Evolutionary conservation across 2,888 invertebrate genomes (phyloP).

Genomic region (Anodontia alba): DNA sequence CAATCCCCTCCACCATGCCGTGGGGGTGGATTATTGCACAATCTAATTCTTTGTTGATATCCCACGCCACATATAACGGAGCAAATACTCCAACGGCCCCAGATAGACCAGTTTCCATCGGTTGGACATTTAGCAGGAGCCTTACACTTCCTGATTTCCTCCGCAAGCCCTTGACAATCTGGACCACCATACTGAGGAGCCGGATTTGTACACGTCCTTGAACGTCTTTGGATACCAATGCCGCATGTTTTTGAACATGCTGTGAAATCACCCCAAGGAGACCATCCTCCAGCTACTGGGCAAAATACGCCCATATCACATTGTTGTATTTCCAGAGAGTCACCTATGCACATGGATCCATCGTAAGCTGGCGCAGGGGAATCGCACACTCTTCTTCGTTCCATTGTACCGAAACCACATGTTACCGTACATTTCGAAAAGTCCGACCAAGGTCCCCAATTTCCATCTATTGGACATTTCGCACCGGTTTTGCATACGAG

Average conservation of each 20-base stretch:
- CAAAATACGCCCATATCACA: slow-evolving; percentile 41
- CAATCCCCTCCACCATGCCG: slow-evolving; percentile 46
- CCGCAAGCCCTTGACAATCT: slow-evolving; percentile 36
- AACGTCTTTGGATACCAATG: slow-evolving; percentile 27
- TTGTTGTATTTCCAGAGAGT: slow-evolving; percentile 26
- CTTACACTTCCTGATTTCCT: slow-evolving; percentile 41
- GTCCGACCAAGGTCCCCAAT: slow-evolving; percentile 52
- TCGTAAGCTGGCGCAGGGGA: slow-evolving; percentile 51
- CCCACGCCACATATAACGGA: slow-evolving; percentile 48
- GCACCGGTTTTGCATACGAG: slow-evolving; percentile 41
- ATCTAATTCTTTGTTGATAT: slow-evolving; percentile 14
- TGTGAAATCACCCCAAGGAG: slow-evolving; percentile 37
- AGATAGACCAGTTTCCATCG: slow-evolving; percentile 46
- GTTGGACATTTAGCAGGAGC: slow-evolving; percentile 43
- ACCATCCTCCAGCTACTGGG: slow-evolving; percentile 56
- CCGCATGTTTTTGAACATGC: slow-evolving; percentile 51
- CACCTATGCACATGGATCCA: slow-evolving; percentile 46
- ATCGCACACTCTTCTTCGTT: slow-evolving; percentile 43
- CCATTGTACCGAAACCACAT: slow-evolving; percentile 49
- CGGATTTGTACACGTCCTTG: slow-evolving; percentile 42
- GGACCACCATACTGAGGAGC: slow-evolving; percentile 45
- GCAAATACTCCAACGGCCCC: slow-evolving; percentile 47
- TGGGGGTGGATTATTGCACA: slow-evolving; percentile 54
- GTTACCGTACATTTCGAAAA: slow-evolving; percentile 45
- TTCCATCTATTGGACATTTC: slow-evolving; percentile 56